A percentile compares a stretch with the other conserved stretches of the same genome.
Conservation (phyloP, 2,888 invertebrate species). For the Drosophila crucigera region DNA sequence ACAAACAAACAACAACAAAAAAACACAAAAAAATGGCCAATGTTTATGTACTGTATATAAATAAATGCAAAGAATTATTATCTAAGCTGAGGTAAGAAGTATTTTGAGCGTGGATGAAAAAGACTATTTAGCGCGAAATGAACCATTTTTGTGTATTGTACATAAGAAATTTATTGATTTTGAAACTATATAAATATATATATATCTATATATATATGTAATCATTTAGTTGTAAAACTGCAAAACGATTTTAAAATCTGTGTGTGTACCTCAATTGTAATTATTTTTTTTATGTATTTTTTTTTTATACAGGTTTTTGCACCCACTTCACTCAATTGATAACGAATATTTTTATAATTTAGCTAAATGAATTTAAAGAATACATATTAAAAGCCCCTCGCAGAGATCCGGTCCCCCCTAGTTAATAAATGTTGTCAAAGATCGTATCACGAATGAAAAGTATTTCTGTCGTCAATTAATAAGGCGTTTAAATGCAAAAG, state of each 20-base stretch:
- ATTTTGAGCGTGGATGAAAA: slow-evolving; percentile 68
- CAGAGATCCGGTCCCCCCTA: slow-evolving; percentile 52
- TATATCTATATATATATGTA: slow-evolving; percentile 49
- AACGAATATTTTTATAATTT: slow-evolving; percentile 67
- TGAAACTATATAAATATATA: slow-evolving; percentile 50
- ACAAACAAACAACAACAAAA: neutral
- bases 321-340: slow-evolving; percentile 53
- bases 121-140: slow-evolving; percentile 78
- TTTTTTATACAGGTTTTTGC: slow-evolving; percentile 51
- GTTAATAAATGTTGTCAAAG: slow-evolving; percentile 71
- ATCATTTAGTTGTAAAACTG: slow-evolving; percentile 69
- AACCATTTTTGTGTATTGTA: slow-evolving; percentile 78
- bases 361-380: slow-evolving; percentile 74
- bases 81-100: slow-evolving; percentile 59
- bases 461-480: slow-evolving; percentile 61
- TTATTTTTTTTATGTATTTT: slow-evolving; percentile 58
- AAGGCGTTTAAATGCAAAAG: slow-evolving; percentile 25
- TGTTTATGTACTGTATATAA: slow-evolving; percentile 72
- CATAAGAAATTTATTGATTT: slow-evolving; percentile 75
- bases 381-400: slow-evolving; percentile 35
- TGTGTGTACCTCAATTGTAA: slow-evolving; percentile 81
- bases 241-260: slow-evolving; percentile 75
- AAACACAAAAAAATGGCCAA: slow-evolving; percentile 56
- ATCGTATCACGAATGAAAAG: slow-evolving; percentile 48
- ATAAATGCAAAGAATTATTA: slow-evolving; percentile 68